phyloP scores from a whole-genome alignment of 2,888 invertebrate genomes.

The Lydus trimaculatus region DNA sequence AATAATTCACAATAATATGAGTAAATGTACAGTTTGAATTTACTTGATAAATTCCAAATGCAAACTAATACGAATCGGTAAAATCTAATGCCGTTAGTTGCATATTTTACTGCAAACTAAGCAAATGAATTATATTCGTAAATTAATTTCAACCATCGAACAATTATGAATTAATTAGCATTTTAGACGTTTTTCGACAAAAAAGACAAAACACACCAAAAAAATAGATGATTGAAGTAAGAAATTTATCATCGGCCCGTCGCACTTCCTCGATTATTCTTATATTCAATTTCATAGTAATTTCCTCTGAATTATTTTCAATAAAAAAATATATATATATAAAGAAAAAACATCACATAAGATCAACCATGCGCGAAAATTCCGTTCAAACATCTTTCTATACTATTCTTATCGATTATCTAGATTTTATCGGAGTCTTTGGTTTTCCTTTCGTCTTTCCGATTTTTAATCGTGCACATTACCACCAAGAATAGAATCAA shows the following conservation, averaged over 20 bases:
- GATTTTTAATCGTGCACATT: background rate
- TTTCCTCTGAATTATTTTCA: conserved; percentile 3
- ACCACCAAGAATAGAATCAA: background rate
- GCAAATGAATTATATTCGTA: background rate
- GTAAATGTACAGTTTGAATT: background rate
- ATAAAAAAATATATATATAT: too few relatives aligned
- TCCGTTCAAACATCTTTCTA: background rate
- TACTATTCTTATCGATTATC: background rate
- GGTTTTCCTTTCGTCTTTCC: background rate
- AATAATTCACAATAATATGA: background rate
- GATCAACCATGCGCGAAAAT: background rate
- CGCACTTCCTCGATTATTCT: background rate
- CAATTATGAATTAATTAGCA: background rate
- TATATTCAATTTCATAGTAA: conserved; percentile 7
- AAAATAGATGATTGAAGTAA: background rate
- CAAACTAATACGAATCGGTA: background rate
- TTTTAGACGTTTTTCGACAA: background rate
- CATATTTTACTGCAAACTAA: background rate
- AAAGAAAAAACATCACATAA: background rate
- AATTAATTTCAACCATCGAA: background rate
- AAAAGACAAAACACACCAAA: background rate
- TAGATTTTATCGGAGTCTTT: background rate
- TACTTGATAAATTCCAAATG: background rate
- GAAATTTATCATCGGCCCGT: background rate
- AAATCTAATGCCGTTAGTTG: background rate